Conservation (phyloP, 1,140 invertebrate genomes). For the Homalodisca vitripennis region DNA sequence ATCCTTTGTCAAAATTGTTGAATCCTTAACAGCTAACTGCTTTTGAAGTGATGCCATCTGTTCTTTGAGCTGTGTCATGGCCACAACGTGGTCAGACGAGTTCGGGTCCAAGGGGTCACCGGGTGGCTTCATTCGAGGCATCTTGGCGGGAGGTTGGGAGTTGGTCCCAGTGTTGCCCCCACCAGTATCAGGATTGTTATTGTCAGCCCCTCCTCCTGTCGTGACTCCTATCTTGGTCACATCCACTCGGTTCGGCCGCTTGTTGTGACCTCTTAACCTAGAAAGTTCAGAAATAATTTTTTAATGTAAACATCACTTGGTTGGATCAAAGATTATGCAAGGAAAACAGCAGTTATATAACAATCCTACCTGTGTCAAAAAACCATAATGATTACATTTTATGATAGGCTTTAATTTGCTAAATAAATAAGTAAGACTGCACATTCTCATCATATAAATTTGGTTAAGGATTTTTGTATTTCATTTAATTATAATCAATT, state of each 20-base stretch:
- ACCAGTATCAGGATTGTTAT: constrained; percentile 24
- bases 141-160: constrained; percentile 53
- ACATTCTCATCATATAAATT: too few species aligned
- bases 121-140: constrained; percentile 45
- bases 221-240: constrained; percentile 31
- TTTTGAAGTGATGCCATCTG: constrained; percentile 92
- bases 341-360: too few species aligned
- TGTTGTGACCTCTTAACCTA: constrained; percentile 38
- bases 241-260: constrained; percentile 58
- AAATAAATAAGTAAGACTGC: too few species aligned
- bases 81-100: constrained; percentile 90
- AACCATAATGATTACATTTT: too few species aligned
- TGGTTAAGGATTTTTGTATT: too few species aligned
- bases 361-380: too few species aligned
- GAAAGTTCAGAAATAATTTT: too few species aligned
- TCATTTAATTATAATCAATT: too few species aligned
- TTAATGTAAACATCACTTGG: too few species aligned
- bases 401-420: too few species aligned
- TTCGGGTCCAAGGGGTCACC: constrained; percentile 67
- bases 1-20: constrained; percentile 84
- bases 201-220: not conserved
- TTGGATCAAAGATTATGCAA: too few species aligned
- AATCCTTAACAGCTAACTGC: constrained; percentile 81
- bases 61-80: constrained; percentile 91
- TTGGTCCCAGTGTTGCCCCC: constrained; percentile 24